Evolutionary conservation across 1,140 invertebrate genomes (phyloP).

Genomic region (Melanaphis sacchari): DNA sequence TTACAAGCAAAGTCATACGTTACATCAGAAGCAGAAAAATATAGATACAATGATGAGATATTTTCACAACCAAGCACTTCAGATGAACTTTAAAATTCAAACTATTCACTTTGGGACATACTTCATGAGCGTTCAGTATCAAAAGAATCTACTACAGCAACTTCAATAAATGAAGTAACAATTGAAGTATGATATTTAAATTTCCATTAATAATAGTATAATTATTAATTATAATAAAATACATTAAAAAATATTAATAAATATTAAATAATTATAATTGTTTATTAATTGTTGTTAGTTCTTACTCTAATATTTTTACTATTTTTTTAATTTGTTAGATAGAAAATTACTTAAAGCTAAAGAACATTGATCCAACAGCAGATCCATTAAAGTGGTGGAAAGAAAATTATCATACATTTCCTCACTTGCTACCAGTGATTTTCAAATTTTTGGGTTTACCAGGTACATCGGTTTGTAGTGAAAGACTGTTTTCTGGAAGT

Average conservation of each 20-base stretch:
- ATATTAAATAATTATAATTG: neutral
- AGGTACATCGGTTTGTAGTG: neutral
- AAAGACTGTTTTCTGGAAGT: neutral
- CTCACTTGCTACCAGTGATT: neutral
- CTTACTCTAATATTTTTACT: neutral
- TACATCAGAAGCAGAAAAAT: conserved; percentile 15
- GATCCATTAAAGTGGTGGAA: conserved; percentile 17
- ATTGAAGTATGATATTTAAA: conserved; percentile 32
- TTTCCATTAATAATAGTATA: neutral
- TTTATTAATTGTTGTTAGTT: conserved; percentile 28
- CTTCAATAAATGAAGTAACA: conserved; percentile 24
- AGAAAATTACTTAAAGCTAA: neutral
- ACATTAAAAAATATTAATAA: neutral
- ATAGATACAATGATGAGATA: conserved; percentile 20
- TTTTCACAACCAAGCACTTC: conserved; percentile 9
- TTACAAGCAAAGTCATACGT: neutral
- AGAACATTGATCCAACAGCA: neutral
- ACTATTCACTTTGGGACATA: conserved; percentile 31
- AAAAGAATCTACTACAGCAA: neutral
- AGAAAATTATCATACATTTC: neutral
- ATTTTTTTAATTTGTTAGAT: neutral
- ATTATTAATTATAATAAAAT: no score
- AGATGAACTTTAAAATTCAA: conserved; percentile 12
- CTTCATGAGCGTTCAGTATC: conserved; percentile 8
- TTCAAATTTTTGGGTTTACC: neutral